Conservation (phyloP, 2,113 vertebrate genomes). For the Butorides virescens region DNA sequence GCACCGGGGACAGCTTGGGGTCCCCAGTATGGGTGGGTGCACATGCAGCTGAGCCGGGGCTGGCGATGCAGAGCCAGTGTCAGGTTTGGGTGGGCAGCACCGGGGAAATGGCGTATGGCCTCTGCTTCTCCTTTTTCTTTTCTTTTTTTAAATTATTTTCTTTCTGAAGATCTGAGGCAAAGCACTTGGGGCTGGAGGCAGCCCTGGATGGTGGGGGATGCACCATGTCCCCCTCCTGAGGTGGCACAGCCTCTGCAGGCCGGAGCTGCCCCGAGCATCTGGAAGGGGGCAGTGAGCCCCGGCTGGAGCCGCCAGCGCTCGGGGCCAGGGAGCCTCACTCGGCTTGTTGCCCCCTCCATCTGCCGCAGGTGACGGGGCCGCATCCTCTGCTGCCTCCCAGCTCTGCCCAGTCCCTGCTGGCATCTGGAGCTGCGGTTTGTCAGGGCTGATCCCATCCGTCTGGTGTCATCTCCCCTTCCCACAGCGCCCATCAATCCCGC, state of each 20-base stretch:
- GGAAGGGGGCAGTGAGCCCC: neutral
- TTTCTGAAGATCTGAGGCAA: neutral
- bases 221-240: rapidly evolving
- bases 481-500: neutral
- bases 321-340: rapidly evolving
- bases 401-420: neutral
- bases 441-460: neutral
- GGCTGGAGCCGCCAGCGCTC: rapidly evolving
- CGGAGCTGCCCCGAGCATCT: neutral
- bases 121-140: neutral
- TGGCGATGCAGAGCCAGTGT: rapidly evolving
- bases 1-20: rapidly evolving
- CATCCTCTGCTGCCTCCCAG: neutral
- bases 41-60: rapidly evolving
- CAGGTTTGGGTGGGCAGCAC: neutral
- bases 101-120: neutral
- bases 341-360: neutral
- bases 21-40: rapidly evolving
- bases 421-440: neutral
- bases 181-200: neutral
- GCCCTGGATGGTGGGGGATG: neutral
- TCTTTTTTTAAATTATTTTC: neutral
- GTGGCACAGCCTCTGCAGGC: neutral
- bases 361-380: rapidly evolving
- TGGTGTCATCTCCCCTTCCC: neutral